Percentiles rank a stretch among this genome's conserved stretches.
phyloP scores from a whole-genome alignment of 2,113 vertebrate genomes.

The Reinhardtius hippoglossoides region DNA sequence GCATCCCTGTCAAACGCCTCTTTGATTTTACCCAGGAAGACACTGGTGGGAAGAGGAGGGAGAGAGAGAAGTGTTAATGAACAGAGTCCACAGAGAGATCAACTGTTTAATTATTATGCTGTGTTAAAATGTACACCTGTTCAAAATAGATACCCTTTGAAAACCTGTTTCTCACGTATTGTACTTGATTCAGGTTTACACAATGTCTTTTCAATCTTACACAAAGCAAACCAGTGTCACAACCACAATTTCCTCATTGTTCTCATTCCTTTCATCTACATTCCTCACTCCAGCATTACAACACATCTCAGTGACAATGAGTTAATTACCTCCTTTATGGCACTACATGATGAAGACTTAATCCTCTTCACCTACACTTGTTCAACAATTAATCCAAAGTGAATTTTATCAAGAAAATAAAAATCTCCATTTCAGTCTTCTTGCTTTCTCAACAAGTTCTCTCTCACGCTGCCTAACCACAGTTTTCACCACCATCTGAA shows the following conservation, averaged over 20 bases:
- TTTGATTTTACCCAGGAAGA: conserved; percentile 97
- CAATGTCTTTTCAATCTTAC: conserved; percentile 31
- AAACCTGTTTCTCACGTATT: neutral
- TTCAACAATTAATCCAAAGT: neutral
- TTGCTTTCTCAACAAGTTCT: neutral
- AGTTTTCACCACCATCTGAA: conserved; percentile 55
- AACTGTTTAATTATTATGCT: neutral
- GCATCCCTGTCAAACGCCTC: conserved; percentile 93
- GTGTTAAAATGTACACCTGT: neutral
- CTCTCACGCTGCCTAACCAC: neutral
- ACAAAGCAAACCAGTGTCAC: conserved; percentile 45
- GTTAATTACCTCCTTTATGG: neutral
- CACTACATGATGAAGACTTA: neutral
- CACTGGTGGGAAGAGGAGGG: conserved; percentile 79
- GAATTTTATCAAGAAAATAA: neutral
- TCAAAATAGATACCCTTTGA: neutral
- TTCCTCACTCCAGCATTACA: conserved; percentile 41
- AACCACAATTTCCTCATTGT: conserved; percentile 50
- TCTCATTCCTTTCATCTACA: conserved; percentile 22
- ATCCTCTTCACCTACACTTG: neutral
- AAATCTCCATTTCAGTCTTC: conserved; percentile 8
- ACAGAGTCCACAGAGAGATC: too few species aligned
- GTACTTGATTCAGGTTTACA: conserved; percentile 27
- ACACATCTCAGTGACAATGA: conserved; percentile 1
- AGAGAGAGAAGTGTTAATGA: neutral